These are phyloP conservation scores for Thymelicus sylvestris DNA, from an alignment of 2,888 invertebrate species.

Conservation along the genomic window DNA sequence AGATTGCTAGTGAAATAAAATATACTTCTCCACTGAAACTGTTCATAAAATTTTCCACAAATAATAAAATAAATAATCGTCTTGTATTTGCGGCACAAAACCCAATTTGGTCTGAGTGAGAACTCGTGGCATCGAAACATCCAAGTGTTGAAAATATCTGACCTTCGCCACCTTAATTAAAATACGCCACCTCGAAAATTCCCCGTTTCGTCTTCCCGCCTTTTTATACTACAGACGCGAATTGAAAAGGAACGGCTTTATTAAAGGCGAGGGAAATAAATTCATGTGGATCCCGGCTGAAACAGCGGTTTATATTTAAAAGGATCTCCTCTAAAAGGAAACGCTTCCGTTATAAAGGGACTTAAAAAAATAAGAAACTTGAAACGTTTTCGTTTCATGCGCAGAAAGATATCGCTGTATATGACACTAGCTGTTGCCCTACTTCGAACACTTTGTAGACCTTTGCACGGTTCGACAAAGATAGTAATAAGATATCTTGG, in stretches of 20 bases:
- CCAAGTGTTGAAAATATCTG: constrained; percentile 10
- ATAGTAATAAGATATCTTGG: too few relatives aligned
- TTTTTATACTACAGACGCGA: constrained; percentile 19
- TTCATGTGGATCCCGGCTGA: constrained; percentile 21
- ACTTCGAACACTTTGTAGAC: not conserved
- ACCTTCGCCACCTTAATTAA: constrained; percentile 29
- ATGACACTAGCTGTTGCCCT: not conserved
- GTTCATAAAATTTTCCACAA: too few relatives aligned
- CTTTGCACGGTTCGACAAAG: too few relatives aligned
- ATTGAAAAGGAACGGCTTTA: constrained; percentile 23
- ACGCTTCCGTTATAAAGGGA: constrained; percentile 5
- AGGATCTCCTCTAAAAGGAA: constrained; percentile 3
- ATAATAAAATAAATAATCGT: not conserved
- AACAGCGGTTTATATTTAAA: constrained; percentile 23
- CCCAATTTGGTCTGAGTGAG: constrained; percentile 1
- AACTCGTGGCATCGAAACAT: constrained; percentile 14
- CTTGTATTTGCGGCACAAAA: not conserved
- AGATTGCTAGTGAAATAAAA: not conserved
- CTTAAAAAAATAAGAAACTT: constrained; percentile 6
- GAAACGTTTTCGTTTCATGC: not conserved
- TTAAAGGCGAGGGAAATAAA: constrained; percentile 28
- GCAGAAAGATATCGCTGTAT: not conserved
- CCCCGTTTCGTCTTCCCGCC: constrained; percentile 16
- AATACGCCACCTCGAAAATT: constrained; percentile 26
- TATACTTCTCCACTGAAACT: not conserved